These are phyloP conservation scores for Euphonia xanthogaster DNA, from an alignment of 2,797 vertebrate species.

Conservation along the genomic window DNA sequence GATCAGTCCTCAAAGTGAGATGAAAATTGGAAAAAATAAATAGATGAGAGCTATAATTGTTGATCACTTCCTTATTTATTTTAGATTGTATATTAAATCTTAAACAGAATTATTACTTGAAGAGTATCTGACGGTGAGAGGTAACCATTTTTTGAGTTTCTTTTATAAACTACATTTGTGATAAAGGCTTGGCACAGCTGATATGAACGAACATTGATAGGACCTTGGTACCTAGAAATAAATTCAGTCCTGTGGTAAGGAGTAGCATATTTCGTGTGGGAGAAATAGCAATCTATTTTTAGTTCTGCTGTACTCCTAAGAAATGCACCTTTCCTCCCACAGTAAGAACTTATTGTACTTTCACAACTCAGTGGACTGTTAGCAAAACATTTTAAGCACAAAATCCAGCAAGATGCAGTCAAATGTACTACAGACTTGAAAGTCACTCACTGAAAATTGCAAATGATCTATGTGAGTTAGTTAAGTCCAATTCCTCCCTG, in stretches of 20 bases:
- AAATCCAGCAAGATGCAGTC: conserved; percentile 7
- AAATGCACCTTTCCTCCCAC: conserved; percentile 8
- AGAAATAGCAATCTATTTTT: conserved; percentile 23
- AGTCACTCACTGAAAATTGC: not conserved
- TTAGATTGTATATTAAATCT: not conserved
- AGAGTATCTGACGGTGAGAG: not conserved
- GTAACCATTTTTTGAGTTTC: not conserved
- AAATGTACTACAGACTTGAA: not conserved
- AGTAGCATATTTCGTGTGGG: not conserved
- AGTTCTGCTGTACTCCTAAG: not conserved
- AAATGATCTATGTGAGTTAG: not conserved
- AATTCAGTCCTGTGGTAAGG: not conserved
- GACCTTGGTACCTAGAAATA: not conserved
- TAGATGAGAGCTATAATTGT: not conserved
- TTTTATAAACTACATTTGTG: not conserved
- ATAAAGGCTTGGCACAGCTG: not conserved
- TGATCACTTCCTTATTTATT: not conserved
- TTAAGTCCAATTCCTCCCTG: not conserved
- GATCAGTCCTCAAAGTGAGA: not conserved
- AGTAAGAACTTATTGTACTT: not conserved
- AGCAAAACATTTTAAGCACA: conserved; percentile 36
- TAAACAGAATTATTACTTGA: not conserved
- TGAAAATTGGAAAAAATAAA: not conserved
- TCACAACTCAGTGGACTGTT: conserved; percentile 13
- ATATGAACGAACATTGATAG: not conserved